Evolutionary conservation across 2,888 invertebrate species (phyloP).

Genomic region (Caenorhabditis drosophilae): DNA sequence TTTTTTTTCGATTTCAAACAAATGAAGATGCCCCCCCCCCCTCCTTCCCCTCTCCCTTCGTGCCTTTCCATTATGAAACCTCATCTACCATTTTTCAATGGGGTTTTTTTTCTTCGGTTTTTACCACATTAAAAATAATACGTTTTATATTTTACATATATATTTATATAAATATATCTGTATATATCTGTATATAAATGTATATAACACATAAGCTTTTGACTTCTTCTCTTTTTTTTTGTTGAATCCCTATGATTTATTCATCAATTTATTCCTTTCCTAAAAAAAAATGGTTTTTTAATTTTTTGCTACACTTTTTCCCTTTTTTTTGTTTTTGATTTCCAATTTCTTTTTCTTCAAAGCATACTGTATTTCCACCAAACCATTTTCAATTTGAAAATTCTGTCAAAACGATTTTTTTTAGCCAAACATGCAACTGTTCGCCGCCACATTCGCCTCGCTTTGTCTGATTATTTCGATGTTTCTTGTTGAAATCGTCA

Average conservation of each 20-base stretch:
- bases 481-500: neutral
- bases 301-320: neutral
- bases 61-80: too few species aligned
- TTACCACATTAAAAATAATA: too few species aligned
- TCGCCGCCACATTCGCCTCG: constrained; percentile 4
- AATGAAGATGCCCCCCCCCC: too few species aligned
- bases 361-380: neutral
- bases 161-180: neutral
- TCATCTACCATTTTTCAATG: too few species aligned
- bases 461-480: too few species aligned
- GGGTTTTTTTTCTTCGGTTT: too few species aligned
- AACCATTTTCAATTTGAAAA: neutral
- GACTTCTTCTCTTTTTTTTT: neutral
- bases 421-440: neutral
- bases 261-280: neutral
- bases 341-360: neutral
- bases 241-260: constrained; percentile 1
- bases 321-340: neutral
- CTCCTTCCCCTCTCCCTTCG: too few species aligned
- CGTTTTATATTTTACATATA: too few species aligned
- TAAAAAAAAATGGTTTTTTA: neutral
- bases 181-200: neutral
- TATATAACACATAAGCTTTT: too few species aligned
- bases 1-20: too few species aligned
- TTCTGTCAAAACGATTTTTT: neutral